These are phyloP conservation scores for Sciurus niger DNA, from an alignment of 2,113 vertebrate genomes.

Conservation along the genomic window DNA sequence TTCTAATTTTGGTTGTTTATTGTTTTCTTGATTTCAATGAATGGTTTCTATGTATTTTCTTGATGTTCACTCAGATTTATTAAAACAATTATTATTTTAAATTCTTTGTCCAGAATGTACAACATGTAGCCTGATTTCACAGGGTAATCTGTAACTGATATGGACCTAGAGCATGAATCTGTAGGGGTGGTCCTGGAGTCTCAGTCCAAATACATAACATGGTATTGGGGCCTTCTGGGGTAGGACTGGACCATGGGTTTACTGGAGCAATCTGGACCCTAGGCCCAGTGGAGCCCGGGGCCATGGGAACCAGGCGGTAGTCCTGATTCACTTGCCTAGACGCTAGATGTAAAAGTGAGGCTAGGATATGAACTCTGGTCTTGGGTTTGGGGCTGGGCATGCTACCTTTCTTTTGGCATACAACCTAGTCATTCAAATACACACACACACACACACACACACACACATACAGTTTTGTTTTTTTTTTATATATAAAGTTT, in stretches of 20 bases:
- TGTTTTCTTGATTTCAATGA: neutral
- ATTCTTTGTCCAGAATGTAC: neutral
- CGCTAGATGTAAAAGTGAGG: neutral
- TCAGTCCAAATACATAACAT: neutral
- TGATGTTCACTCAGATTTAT: neutral
- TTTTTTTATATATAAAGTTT: no score
- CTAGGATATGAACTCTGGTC: neutral
- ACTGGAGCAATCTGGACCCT: neutral
- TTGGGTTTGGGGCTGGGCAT: neutral
- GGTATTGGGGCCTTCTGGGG: neutral
- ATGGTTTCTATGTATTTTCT: neutral
- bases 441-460: neutral
- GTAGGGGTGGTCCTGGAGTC: neutral
- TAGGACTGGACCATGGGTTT: neutral
- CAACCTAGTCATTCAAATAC: neutral
- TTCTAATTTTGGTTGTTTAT: neutral
- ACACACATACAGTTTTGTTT: neutral
- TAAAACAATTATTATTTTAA: neutral
- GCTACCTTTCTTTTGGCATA: neutral
- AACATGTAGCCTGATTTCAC: neutral
- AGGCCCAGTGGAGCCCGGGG: neutral
- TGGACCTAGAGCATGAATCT: neutral
- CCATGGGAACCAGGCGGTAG: neutral
- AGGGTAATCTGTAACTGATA: neutral
- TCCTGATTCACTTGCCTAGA: neutral